Evolutionary conservation across 2,888 invertebrate genomes (phyloP).

Genomic region (Tachina grossa): DNA sequence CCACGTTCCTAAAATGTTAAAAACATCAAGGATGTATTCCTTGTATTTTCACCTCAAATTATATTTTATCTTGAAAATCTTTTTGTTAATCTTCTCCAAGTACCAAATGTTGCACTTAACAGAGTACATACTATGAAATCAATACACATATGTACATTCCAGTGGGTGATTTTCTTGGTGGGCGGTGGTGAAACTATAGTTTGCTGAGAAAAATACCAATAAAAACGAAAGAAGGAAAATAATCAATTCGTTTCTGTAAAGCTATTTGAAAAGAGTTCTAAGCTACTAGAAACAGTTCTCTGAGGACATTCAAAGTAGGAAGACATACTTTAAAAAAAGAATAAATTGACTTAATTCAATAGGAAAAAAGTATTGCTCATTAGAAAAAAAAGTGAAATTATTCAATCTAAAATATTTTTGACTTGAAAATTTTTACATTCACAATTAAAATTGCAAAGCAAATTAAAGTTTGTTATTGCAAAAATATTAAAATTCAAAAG

Average conservation of each 20-base stretch:
- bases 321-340: constrained; percentile 56
- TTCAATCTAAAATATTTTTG: constrained; percentile 13
- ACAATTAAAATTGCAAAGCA: constrained; percentile 9
- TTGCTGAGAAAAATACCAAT: constrained; percentile 44
- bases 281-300: constrained; percentile 69
- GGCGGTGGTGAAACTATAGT: constrained; percentile 51
- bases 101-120: constrained; percentile 34
- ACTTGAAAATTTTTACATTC: constrained; percentile 30
- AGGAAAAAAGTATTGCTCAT: constrained; percentile 45
- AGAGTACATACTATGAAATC: constrained; percentile 52
- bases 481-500: constrained; percentile 6
- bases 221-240: constrained; percentile 37
- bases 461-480: constrained; percentile 2
- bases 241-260: constrained; percentile 66
- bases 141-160: constrained; percentile 54
- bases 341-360: constrained; percentile 18
- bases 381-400: constrained; percentile 58
- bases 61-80: background rate
- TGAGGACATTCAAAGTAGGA: constrained; percentile 69
- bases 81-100: constrained; percentile 1
- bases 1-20: too few species aligned
- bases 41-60: too few species aligned
- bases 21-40: too few species aligned
- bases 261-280: constrained; percentile 68
- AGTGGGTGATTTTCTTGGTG: constrained; percentile 61